Base-by-base conservation (phyloP, 2,113 vertebrate genomes). In the Trematocara stigmaticum region DNA sequence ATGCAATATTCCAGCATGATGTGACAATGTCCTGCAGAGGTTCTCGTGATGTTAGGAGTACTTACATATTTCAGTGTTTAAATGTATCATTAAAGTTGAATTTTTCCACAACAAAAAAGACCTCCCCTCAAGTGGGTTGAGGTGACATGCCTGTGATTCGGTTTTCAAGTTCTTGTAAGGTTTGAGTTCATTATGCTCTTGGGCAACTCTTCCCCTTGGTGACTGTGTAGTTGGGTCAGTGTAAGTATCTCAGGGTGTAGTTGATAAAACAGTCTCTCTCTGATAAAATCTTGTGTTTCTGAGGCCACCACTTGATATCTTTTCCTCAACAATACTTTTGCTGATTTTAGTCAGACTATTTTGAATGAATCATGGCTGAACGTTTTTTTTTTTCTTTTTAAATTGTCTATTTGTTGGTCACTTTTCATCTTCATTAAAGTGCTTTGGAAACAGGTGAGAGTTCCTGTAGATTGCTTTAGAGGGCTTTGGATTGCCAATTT, bases 1-100 rank as follows among this genome's bases (percentile, higher is more conserved):
- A 9, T 69, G 20, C 7, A 2, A 6, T 69, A 15, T 45, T 23
- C 64, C 64, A 45, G 1, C 64, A 26, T 45, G 11, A 71, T 26
- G 12, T 15, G 5, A 26, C 1, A 3, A 71, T 0, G 20, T 71
- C 38, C 38, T 15, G 20, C 40, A 71, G 40, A 71, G 35, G 10
- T 66, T 0, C 3, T 71, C 8, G 0, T 74, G 42, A 74, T 1
- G 1, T 74, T 29, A 29, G 69, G 40, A 47, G 20, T 18, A 10
- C 12, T 10, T 47, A 0, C 5, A 35, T 26, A 4, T 74, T 45
- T 71, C 66, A 16, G 0, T 71, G 3, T 26, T 74, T 74, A 47
- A 74, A 18, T 29, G 66, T 7, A 0, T 45, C 13, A 10, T 74
- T 74, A 74, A 74, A 16, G 40, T 16, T 6, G 1, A 29, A 10